A percentile compares a stretch with the other conserved stretches of the same genome.
Conservation (phyloP, 2,113 vertebrate species). For the Dipodomys ordii region DNA sequence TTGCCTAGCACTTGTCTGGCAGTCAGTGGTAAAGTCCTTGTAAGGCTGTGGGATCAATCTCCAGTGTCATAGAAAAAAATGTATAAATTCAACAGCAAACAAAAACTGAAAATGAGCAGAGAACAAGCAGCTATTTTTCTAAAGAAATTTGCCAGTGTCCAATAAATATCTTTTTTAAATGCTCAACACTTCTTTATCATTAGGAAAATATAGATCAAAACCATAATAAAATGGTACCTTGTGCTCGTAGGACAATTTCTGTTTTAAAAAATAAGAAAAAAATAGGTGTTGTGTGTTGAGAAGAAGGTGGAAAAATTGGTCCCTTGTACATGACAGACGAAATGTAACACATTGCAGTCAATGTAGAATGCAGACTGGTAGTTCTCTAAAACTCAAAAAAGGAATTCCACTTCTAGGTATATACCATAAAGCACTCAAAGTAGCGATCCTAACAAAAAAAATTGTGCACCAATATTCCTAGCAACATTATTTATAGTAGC, state of each 20-base stretch:
- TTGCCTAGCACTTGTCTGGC: no score
- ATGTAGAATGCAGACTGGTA: neutral
- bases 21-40: no score
- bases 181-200: neutral
- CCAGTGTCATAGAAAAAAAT: no score
- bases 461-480: neutral
- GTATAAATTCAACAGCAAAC: neutral
- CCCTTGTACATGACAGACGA: no score
- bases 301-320: neutral
- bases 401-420: neutral
- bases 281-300: neutral
- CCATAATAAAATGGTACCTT: no score
- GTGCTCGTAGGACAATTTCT: neutral
- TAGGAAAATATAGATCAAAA: neutral
- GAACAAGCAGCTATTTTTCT: neutral
- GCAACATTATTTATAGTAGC: no score
- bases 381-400: neutral
- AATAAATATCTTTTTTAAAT: neutral
- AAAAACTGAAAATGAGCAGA: neutral
- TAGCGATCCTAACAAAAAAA: neutral
- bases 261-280: neutral
- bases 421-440: neutral
- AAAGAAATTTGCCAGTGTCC: neutral
- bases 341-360: neutral
- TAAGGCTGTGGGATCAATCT: no score